Percentiles rank a stretch among this genome's conserved stretches.
Conservation (phyloP, 2,888 invertebrate genomes). For the Rotaria macrura region DNA sequence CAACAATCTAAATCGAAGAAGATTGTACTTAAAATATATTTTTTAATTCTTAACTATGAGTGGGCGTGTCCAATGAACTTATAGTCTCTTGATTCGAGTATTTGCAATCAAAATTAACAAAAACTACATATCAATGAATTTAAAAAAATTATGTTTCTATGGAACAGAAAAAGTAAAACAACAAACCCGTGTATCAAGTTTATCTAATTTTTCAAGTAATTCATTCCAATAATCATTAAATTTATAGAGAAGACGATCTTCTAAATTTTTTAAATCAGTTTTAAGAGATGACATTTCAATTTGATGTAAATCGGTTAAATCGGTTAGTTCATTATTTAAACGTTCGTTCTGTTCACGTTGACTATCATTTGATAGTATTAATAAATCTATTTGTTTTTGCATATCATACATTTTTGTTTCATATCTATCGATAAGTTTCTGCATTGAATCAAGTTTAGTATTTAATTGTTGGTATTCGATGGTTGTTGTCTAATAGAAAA, state of each 20-base stretch:
- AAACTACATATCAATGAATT: too few species aligned
- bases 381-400: constrained; percentile 1
- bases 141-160: too few species aligned
- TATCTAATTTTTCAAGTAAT: constrained; percentile 6
- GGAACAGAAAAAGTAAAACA: too few species aligned
- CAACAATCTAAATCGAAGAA: too few species aligned
- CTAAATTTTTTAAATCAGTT: not conserved
- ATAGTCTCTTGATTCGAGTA: too few species aligned
- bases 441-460: not conserved
- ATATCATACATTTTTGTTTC: not conserved
- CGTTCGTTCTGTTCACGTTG: not conserved
- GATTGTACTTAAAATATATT: too few species aligned
- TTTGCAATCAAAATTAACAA: too few species aligned
- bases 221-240: constrained; percentile 22
- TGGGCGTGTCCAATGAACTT: too few species aligned
- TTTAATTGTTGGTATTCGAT: not conserved
- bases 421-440: not conserved
- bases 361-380: not conserved
- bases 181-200: constrained; percentile 20
- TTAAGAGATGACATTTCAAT: not conserved
- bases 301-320: constrained; percentile 18
- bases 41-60: too few species aligned
- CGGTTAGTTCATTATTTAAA: not conserved
- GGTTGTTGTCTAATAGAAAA: not conserved
- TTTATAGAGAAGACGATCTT: not conserved